Base-by-base conservation (phyloP, 2,113 vertebrate genomes). In the Anarrhichthys ocellatus region DNA sequence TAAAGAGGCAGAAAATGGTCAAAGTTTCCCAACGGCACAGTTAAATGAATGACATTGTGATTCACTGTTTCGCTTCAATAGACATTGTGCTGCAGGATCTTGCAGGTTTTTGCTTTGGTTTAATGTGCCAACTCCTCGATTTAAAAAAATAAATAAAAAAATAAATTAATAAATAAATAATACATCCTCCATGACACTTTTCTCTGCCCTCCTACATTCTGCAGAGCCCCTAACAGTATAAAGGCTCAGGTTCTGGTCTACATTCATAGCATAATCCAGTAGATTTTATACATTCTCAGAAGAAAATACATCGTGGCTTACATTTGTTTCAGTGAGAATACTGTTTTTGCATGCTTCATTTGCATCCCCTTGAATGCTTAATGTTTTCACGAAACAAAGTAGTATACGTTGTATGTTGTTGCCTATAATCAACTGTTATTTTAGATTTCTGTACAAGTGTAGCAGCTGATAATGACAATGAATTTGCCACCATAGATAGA, bases 41-140 rank as follows among this genome's bases (percentile, higher is more conserved):
- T 61, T 59, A 59, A 46, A 73, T 46, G 27, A 82, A 40, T 2
- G 11, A 67, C 66, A 64, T 17, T 8, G 9, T 76, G 27, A 83
- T 72, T 76, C 54, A 38, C 11, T 70, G 14, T 76, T 81, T 85
- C 36, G 62, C 22, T 64, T 22, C 34, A 85, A 78, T 76, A 18
- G 34, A 63, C 76, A 62, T 42, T 81, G 27, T 46, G 34, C 10
- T 78, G 34, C 62, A 64, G 82, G 48, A 59, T 71, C 11, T 50
- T 81, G 34, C 38, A 86, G 22, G 54, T 66, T 80, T 67, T 75
- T 65, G 34, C 58, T 81, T 50, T 59, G 29, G 20, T 84, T 82
- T 34, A 42, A 78, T 8, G 13, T 66, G 18, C 52, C 48, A 79
- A 74, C 18, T 78, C 65, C 20, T 66, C 24, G 14, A 66, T 65